Evolutionary conservation across 1,140 invertebrate genomes (phyloP).

Genomic region (Trachelipus rathkii): DNA sequence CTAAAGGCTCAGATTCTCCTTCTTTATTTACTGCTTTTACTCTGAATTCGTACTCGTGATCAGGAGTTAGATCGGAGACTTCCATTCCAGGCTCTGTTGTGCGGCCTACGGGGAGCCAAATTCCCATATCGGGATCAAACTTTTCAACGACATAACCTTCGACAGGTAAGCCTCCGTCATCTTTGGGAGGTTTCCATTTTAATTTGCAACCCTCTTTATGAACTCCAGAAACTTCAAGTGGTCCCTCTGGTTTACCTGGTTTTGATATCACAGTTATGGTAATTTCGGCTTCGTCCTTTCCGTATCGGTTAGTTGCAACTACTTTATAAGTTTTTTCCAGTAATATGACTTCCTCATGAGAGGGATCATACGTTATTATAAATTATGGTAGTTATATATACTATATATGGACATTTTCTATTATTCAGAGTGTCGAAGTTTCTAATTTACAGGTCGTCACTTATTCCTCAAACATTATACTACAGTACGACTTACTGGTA

Average conservation of each 20-base stretch:
- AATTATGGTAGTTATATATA: constrained; percentile 88
- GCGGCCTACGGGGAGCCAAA: constrained; percentile 83
- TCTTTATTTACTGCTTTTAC: constrained; percentile 96
- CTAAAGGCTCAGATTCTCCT: constrained; percentile 93
- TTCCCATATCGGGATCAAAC: constrained; percentile 81
- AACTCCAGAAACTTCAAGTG: constrained; percentile 89
- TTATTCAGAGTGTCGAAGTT: constrained; percentile 57
- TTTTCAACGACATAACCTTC: constrained; percentile 95
- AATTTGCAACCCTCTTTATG: constrained; percentile 91
- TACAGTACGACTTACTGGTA: constrained; percentile 74
- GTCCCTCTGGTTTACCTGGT: constrained; percentile 88
- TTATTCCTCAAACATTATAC: too few species aligned
- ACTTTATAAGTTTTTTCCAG: constrained; percentile 88
- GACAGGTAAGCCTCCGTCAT: constrained; percentile 93
- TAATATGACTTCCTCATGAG: constrained; percentile 75
- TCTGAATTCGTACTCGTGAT: constrained; percentile 96
- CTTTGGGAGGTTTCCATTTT: constrained; percentile 95
- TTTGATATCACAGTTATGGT: constrained; percentile 79
- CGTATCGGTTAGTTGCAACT: constrained; percentile 83
- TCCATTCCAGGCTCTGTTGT: constrained; percentile 76
- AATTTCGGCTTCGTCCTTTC: constrained; percentile 86
- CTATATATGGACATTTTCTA: constrained; percentile 72
- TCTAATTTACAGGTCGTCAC: constrained; percentile 59
- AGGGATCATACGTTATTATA: constrained; percentile 75
- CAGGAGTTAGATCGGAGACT: constrained; percentile 80